Evolutionary conservation across 2,888 invertebrate species (phyloP), one percentile per base, ranked within the genome.

Genomic region (Hemithea aestivaria): DNA sequence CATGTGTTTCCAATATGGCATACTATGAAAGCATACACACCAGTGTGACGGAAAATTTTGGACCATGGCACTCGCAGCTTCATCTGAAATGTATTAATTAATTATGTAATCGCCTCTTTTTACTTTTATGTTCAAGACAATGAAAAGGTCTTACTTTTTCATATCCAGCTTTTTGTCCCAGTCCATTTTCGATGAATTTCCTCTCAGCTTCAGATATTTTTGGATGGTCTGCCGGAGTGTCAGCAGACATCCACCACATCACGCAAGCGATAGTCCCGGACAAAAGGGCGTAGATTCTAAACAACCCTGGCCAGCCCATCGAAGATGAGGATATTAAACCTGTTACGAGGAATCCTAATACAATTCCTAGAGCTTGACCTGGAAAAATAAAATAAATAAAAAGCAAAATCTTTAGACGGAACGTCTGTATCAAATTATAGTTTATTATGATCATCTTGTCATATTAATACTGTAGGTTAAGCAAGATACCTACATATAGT

Each of bases 251-350:
- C 35, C 89, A 69, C 50, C 87, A 87, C 70, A 91, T 90, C 0
- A 88, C 29, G 0, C 88, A 46, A 0, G 88, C 87, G 81, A 91
- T 90, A 0, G 89, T 6, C 0, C 91, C 73, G 0, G 92, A 90
- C 0, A 90, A 55, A 3, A 87, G 68, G 0, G 94, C 94, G 51
- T 92, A 93, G 31, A 92, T 79, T 46, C 95, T 93, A 64, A 95
- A 95, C 33, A 92, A 90, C 1, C 92, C 90, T 0, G 94, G 93
- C 95, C 95, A 95, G 7, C 95, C 95, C 2, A 90, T 62, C 0
- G 73, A 36, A 0, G 93, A 92, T 0, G 90, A 88, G 0, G 93
- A 91, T 25, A 96, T 82, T 23, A 91, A 79, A 0, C 96, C 96
- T 5, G 94, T 92, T 23, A 92, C 74, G 0, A 92, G 90, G 60